These are phyloP conservation scores for Volucella zonaria DNA, from an alignment of 2,888 invertebrate genomes.

Conservation along the genomic window DNA sequence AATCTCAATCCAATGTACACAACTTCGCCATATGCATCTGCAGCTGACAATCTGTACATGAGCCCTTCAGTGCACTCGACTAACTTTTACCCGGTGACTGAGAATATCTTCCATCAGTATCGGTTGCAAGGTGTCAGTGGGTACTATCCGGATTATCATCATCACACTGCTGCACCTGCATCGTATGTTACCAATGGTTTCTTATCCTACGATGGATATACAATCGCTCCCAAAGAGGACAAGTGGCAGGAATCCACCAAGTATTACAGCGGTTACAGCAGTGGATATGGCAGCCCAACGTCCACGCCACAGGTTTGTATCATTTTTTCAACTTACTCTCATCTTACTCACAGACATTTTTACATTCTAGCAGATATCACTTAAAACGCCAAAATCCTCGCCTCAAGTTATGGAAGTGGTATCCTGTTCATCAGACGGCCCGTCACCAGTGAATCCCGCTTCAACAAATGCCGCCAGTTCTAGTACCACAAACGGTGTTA, in stretches of 20 bases:
- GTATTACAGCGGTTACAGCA: constrained; percentile 84
- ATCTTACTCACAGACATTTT: constrained; percentile 58
- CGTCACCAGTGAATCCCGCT: constrained; percentile 79
- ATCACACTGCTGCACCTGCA: constrained; percentile 84
- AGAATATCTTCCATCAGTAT: constrained; percentile 95
- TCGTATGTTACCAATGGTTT: constrained; percentile 92
- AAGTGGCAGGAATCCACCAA: constrained; percentile 83
- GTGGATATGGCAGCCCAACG: constrained; percentile 82
- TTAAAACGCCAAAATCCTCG: constrained; percentile 82
- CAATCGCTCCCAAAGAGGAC: constrained; percentile 83
- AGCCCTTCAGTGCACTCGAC: constrained; percentile 85
- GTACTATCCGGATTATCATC: constrained; percentile 90
- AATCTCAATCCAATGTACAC: constrained; percentile 90
- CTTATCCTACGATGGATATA: constrained; percentile 85
- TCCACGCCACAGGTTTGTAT: constrained; percentile 81
- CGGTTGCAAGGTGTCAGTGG: constrained; percentile 89
- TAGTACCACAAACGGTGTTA: constrained; percentile 75
- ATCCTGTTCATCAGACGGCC: constrained; percentile 82
- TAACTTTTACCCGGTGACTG: constrained; percentile 90
- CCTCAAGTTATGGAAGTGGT: constrained; percentile 83
- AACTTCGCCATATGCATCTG: constrained; percentile 90
- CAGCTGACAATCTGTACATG: constrained; percentile 83
- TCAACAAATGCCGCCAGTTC: constrained; percentile 74
- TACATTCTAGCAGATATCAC: constrained; percentile 54
- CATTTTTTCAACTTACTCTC: constrained; percentile 29